phyloP scores from a whole-genome alignment of 1,140 invertebrate species.

The Papilio polyxenes region DNA sequence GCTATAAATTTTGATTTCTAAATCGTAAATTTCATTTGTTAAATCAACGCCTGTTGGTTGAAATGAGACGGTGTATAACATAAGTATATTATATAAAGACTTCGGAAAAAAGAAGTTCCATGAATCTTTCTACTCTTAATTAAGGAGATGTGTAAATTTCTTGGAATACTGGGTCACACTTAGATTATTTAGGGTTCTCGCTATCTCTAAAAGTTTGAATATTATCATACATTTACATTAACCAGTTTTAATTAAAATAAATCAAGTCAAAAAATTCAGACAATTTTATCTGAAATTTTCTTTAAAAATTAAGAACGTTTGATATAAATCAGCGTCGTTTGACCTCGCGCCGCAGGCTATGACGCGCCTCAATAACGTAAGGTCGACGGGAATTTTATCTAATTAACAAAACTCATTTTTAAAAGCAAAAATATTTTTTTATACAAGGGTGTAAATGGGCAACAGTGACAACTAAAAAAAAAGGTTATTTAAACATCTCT shows the following conservation, averaged over 20 bases:
- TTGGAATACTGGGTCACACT: too few species aligned
- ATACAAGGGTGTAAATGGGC: too few species aligned
- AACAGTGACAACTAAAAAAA: too few species aligned
- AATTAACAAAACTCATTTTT: constrained; percentile 18
- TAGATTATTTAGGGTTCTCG: too few species aligned
- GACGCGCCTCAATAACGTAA: neutral
- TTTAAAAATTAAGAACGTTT: neutral
- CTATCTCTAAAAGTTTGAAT: too few species aligned
- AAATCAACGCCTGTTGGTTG: neutral
- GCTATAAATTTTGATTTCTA: constrained; percentile 11
- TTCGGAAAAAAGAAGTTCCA: too few species aligned
- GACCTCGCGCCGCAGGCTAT: neutral
- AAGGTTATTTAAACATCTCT: too few species aligned
- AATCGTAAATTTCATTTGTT: neutral
- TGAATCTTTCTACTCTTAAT: too few species aligned
- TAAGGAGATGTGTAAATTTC: too few species aligned
- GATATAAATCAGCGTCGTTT: neutral
- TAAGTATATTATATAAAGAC: too few species aligned
- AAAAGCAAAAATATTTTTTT: constrained; percentile 1
- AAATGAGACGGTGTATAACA: too few species aligned
- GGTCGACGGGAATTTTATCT: constrained; percentile 15
- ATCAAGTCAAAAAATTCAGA: neutral
- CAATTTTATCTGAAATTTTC: neutral
- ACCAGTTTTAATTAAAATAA: neutral
- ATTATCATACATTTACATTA: neutral